Evolutionary conservation across 1,140 invertebrate species (phyloP).

Genomic region (Drosophila kanapiae): DNA sequence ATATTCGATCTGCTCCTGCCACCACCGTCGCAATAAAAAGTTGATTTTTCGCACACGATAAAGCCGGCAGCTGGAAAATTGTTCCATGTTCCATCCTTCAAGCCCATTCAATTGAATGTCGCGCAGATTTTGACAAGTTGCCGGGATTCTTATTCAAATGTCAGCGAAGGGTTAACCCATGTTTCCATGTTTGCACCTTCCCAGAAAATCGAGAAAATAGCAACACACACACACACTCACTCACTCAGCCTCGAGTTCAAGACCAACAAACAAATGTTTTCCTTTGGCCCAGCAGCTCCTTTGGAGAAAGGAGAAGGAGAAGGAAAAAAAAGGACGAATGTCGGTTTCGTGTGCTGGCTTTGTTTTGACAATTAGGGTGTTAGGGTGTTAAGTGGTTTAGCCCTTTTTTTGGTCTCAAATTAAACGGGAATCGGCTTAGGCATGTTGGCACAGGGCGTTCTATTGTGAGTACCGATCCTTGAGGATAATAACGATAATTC

Average conservation of each 20-base stretch:
- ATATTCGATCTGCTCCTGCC: conserved; percentile 50
- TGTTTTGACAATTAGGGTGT: conserved; percentile 85
- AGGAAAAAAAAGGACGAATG: conserved; percentile 9
- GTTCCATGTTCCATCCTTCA: conserved; percentile 46
- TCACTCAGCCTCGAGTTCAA: not conserved
- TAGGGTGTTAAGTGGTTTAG: conserved; percentile 84
- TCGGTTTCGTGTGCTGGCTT: conserved; percentile 61
- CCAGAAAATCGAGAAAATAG: conserved; percentile 47
- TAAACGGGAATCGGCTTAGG: conserved; percentile 80
- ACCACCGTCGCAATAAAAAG: conserved; percentile 31
- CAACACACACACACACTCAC: conserved; percentile 12
- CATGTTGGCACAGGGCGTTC: conserved; percentile 68
- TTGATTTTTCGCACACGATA: conserved; percentile 79
- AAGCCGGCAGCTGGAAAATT: conserved; percentile 72
- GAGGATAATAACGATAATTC: conserved; percentile 21
- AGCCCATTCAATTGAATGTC: conserved; percentile 37
- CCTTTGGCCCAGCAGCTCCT: conserved; percentile 26
- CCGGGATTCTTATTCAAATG: conserved; percentile 78
- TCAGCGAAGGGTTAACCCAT: conserved; percentile 72
- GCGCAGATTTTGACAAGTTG: conserved; percentile 75
- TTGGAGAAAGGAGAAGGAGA: conserved; percentile 6
- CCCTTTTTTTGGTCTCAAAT: conserved; percentile 77
- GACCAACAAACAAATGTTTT: conserved; percentile 42
- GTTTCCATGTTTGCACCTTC: conserved; percentile 34
- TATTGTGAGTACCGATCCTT: conserved; percentile 56